These are phyloP conservation scores for Gymnosoma rotundatum DNA, from an alignment of 2,888 invertebrate genomes.

Conservation along the genomic window DNA sequence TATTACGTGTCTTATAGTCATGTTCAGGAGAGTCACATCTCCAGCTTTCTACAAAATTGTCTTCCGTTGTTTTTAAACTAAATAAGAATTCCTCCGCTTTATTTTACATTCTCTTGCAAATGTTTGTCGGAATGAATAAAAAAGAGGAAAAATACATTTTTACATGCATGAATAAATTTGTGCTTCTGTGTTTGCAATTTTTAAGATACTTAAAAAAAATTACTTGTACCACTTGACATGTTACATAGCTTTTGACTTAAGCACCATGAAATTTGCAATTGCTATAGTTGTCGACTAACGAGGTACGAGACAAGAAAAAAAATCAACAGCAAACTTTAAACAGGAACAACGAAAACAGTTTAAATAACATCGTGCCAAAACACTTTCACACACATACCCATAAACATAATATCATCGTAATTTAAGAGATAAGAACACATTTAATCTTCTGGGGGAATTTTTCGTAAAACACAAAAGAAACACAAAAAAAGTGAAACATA, in stretches of 20 bases:
- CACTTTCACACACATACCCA: not conserved
- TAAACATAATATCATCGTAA: not conserved
- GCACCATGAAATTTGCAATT: constrained; percentile 39
- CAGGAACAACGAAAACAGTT: not conserved
- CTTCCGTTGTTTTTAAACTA: no score
- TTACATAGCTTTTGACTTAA: constrained; percentile 71
- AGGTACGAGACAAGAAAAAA: not conserved
- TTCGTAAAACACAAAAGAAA: not conserved
- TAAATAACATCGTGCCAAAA: not conserved
- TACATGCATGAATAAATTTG: not conserved
- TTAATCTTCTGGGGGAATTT: not conserved
- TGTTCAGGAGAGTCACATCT: no score
- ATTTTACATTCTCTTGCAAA: not conserved
- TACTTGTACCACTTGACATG: constrained; percentile 69
- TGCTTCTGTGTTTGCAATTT: not conserved
- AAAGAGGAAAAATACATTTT: not conserved
- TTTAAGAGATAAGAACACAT: not conserved
- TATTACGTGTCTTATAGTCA: no score
- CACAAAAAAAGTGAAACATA: not conserved
- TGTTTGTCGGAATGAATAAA: not conserved
- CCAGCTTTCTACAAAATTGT: no score
- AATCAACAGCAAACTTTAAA: not conserved
- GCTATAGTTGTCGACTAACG: not conserved
- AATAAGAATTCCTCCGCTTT: no score
- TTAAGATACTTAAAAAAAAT: constrained; percentile 58